phyloP scores from a whole-genome alignment of 2,113 vertebrate species.

The Pipa parva region DNA sequence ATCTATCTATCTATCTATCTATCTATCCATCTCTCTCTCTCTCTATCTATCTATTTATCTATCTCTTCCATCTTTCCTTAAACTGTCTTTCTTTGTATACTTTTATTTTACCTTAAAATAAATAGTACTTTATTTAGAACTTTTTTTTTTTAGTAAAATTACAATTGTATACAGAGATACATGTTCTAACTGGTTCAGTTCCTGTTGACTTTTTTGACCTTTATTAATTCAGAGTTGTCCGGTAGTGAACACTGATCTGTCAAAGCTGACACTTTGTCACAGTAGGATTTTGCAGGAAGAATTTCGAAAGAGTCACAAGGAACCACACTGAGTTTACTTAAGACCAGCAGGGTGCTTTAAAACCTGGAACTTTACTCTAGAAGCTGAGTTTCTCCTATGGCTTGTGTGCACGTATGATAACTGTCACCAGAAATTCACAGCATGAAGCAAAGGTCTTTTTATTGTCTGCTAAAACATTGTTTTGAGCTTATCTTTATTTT shows the following conservation, averaged over 20 bases:
- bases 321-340: constrained; percentile 44
- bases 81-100: no score
- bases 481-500: no score
- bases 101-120: not conserved
- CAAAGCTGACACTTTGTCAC: constrained; percentile 64
- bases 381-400: constrained; percentile 34
- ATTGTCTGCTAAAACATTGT: not conserved
- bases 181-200: constrained; percentile 43
- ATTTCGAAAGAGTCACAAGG: constrained; percentile 57
- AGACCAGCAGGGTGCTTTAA: constrained; percentile 41
- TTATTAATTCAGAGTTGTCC: constrained; percentile 69
- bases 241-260: constrained; percentile 60
- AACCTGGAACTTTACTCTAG: constrained; percentile 37
- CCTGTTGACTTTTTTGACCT: constrained; percentile 67
- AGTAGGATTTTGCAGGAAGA: constrained; percentile 56
- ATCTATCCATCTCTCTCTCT: no score
- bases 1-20: no score
- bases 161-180: constrained; percentile 3
- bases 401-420: constrained; percentile 41
- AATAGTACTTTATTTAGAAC: constrained; percentile 6
- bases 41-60: no score
- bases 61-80: no score
- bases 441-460: constrained; percentile 39
- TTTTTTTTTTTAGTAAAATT: not conserved
- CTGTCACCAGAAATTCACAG: constrained; percentile 42